phyloP scores from a whole-genome alignment of 2,113 vertebrate species.

The Damaliscus lunatus region DNA sequence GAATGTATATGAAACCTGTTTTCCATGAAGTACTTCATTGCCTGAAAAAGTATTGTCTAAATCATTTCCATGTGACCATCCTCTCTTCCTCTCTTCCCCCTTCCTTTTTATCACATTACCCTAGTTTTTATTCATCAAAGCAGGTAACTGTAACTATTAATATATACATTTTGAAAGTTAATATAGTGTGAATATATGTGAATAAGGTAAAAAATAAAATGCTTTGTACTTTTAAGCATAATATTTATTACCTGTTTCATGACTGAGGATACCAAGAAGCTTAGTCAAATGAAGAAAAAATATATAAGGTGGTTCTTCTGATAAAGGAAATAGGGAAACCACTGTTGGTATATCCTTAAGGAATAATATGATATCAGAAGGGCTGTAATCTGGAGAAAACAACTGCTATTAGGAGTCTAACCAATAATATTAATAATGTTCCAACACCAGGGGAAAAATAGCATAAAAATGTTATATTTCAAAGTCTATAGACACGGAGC shows the following conservation, averaged over 20 bases:
- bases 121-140: not conserved
- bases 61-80: not conserved
- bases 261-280: not conserved
- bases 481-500: not conserved
- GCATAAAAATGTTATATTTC: not conserved
- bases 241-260: not conserved
- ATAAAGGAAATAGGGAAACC: not conserved
- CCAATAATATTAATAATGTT: not conserved
- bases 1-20: not conserved
- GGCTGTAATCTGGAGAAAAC: not conserved
- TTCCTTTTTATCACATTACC: not conserved
- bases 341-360: not conserved
- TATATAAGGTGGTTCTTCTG: not conserved
- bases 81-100: not conserved
- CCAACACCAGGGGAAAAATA: no score
- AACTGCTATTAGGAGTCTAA: no score
- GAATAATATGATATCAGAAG: not conserved
- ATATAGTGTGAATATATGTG: not conserved
- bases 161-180: not conserved
- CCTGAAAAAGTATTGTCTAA: not conserved
- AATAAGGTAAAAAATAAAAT: not conserved
- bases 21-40: not conserved
- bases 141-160: not conserved
- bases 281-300: not conserved
- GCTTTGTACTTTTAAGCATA: not conserved